Evolutionary conservation across 2,113 vertebrate genomes (phyloP).

Genomic region (Chaetodon trifascialis): DNA sequence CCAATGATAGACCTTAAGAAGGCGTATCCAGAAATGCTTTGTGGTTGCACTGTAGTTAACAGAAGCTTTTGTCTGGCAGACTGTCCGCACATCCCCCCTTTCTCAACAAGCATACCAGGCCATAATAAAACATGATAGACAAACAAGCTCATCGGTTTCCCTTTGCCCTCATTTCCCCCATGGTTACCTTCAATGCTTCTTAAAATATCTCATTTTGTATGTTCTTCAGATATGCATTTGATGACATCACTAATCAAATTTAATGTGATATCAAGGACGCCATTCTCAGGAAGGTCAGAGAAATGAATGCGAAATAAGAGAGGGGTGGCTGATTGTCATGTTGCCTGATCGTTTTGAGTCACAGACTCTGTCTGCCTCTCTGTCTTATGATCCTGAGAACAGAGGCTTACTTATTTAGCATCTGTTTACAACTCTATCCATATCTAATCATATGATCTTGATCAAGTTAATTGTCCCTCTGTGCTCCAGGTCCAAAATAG

Average conservation of each 20-base stretch:
- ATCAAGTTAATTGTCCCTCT: conserved; percentile 10
- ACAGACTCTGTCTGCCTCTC: conserved; percentile 41
- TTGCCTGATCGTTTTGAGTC: conserved; percentile 32
- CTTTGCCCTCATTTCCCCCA: neutral
- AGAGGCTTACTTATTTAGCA: conserved; percentile 57
- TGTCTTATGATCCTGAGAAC: conserved; percentile 73
- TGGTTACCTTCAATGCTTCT: conserved; percentile 5
- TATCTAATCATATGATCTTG: conserved; percentile 58
- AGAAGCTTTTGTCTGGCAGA: conserved; percentile 50
- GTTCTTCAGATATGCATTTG: conserved; percentile 6
- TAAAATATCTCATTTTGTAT: neutral
- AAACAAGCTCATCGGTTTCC: conserved; percentile 29
- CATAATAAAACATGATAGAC: conserved; percentile 57
- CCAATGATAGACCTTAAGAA: conserved; percentile 27
- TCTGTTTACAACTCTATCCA: conserved; percentile 49
- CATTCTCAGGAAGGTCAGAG: conserved; percentile 1
- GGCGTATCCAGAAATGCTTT: conserved; percentile 35
- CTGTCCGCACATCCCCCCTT: conserved; percentile 29
- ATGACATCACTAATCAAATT: conserved; percentile 28
- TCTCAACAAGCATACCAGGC: conserved; percentile 45
- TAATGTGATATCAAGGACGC: conserved; percentile 13
- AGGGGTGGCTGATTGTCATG: conserved; percentile 47
- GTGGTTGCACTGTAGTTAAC: conserved; percentile 51
- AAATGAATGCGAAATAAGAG: conserved; percentile 45
- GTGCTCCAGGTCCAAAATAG: neutral